phyloP scores from a whole-genome alignment of 2,797 vertebrate species.

The Dallia pectoralis region DNA sequence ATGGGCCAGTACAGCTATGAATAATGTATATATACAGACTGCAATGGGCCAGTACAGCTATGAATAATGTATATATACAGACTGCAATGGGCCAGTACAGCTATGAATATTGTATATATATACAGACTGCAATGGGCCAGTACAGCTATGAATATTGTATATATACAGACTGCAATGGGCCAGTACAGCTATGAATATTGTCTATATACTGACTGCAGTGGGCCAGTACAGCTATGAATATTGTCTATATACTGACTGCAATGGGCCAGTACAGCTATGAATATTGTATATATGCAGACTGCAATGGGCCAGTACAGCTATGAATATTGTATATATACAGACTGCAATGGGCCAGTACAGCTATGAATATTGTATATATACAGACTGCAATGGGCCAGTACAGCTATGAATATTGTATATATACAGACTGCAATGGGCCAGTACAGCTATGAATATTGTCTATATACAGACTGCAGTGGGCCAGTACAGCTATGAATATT shows the following conservation, averaged over 20 bases:
- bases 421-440: background rate
- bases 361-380: background rate
- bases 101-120: background rate
- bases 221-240: background rate
- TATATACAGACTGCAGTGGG: background rate
- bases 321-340: background rate
- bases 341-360: background rate
- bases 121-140: background rate
- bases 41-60: background rate
- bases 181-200: background rate
- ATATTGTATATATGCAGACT: background rate
- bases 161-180: background rate
- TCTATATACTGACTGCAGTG: background rate
- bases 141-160: background rate
- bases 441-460: background rate
- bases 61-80: background rate
- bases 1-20: background rate
- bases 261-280: background rate
- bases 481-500: background rate
- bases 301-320: background rate
- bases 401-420: background rate
- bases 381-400: background rate
- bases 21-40: background rate
- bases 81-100: background rate
- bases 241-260: background rate